These are phyloP conservation scores for Neocloeon triangulifer DNA, from an alignment of 1,140 invertebrate genomes.

Conservation along the genomic window DNA sequence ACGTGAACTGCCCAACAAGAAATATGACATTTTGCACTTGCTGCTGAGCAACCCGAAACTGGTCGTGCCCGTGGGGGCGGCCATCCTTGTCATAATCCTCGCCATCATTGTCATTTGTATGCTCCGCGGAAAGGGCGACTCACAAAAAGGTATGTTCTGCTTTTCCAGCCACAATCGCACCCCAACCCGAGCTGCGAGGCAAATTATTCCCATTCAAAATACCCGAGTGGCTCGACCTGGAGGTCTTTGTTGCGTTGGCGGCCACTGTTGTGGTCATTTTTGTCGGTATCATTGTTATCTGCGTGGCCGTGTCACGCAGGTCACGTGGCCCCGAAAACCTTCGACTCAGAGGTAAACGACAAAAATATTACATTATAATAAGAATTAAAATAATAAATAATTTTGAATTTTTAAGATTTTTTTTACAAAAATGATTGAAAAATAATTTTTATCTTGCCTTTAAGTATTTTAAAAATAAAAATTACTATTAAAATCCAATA, in stretches of 20 bases:
- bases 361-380: too few relatives aligned
- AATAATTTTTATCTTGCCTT: too few relatives aligned
- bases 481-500: too few relatives aligned
- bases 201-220: slow-evolving; percentile 52
- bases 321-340: slow-evolving; percentile 48
- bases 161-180: slow-evolving; percentile 50
- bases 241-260: slow-evolving; percentile 60
- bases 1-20: slow-evolving; percentile 54
- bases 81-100: slow-evolving; percentile 73
- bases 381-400: too few relatives aligned
- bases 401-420: too few relatives aligned
- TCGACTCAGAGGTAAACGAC: slow-evolving; percentile 48
- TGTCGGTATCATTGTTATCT: slow-evolving; percentile 71
- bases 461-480: too few relatives aligned
- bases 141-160: slow-evolving; percentile 49
- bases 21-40: slow-evolving; percentile 50
- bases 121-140: slow-evolving; percentile 53
- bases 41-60: slow-evolving; percentile 74
- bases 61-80: slow-evolving; percentile 80
- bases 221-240: slow-evolving; percentile 63
- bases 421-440: too few relatives aligned
- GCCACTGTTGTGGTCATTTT: slow-evolving; percentile 68
- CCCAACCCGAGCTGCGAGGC: slow-evolving; percentile 32
- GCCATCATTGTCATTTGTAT: slow-evolving; percentile 79
- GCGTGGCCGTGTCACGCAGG: slow-evolving; percentile 55